Evolutionary conservation across 2,888 invertebrate species (phyloP), one percentile per base, ranked within the genome.

Genomic region (Seladonia tumulorum): DNA sequence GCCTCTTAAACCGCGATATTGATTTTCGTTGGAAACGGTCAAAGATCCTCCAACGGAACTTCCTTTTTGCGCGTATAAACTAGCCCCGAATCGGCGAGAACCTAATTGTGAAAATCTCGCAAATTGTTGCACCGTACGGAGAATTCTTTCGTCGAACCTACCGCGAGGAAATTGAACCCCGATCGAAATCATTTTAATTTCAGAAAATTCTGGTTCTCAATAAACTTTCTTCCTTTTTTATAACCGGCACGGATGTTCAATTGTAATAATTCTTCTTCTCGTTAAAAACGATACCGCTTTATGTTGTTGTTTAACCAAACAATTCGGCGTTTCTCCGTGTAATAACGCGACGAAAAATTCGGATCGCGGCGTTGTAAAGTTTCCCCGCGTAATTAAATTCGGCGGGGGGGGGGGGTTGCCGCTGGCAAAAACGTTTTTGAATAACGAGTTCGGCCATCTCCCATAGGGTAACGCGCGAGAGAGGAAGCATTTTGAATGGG

Each of bases 301-400:
- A n/a, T n/a, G 29, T 53, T 57, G 29, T 39, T 10, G 72, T 25
- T 47, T 63, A 49, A n/a, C 68, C 49, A 47, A 71, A 18, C 63
- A 74, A 68, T 80, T 80, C 35, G 35, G 57, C 14, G 12, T 47
- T 76, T 66, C 12, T 29, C 22, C 22, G 22, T 4, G 18, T 53
- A 49, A 76, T 72, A 73, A 60, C 47, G 29, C 22, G 71, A 73
- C 76, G 79, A 86, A 86, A 88, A 87, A 84, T 87, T 80, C 79
- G n/a, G n/a, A 87, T 82, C 79, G 76, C 71, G 72, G 25, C 66
- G 68, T n/a, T 29, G 84, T 47, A 73, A 81, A 85, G 66, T 82
- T 85, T 78, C 82, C 75, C 81, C 82, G 83, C 68, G 88, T 90
- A 90, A 90, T 90, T 90, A 88, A 90, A 90, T 88, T 85, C 81